Evolutionary conservation across 1,140 invertebrate species (phyloP).

Genomic region (Geopemphigus sp.): DNA sequence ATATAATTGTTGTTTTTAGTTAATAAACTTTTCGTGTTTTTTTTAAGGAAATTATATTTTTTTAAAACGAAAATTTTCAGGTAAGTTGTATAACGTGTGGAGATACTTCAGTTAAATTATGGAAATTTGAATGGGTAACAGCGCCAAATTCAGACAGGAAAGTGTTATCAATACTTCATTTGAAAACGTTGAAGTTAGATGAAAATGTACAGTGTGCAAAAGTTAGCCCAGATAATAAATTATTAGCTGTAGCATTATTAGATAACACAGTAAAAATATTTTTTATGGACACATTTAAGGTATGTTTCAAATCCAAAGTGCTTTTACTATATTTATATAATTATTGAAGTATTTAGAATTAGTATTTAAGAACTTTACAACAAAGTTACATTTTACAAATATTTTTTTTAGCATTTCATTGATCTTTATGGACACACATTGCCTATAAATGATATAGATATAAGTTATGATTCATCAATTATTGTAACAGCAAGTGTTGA

Average conservation of each 20-base stretch:
- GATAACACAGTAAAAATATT: constrained; percentile 96
- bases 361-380: no score
- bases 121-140: constrained; percentile 85
- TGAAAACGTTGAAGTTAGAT: constrained; percentile 78
- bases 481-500: constrained; percentile 94
- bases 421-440: constrained; percentile 96
- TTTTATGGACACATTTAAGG: constrained; percentile 90
- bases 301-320: constrained; percentile 55
- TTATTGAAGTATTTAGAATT: no score
- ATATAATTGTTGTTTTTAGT: not conserved
- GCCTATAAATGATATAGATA: constrained; percentile 90
- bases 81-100: constrained; percentile 81
- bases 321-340: no score
- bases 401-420: constrained; percentile 77
- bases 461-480: constrained; percentile 84
- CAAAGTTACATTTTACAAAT: constrained; percentile 51
- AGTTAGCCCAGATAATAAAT: constrained; percentile 81
- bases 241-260: constrained; percentile 84
- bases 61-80: constrained; percentile 56
- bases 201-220: constrained; percentile 81
- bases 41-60: no score
- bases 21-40: no score
- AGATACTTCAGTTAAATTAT: constrained; percentile 90
- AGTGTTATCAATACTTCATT: constrained; percentile 77
- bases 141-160: constrained; percentile 63